Evolutionary conservation across 2,888 invertebrate species (phyloP).

Genomic region (Hecatera dysodea): DNA sequence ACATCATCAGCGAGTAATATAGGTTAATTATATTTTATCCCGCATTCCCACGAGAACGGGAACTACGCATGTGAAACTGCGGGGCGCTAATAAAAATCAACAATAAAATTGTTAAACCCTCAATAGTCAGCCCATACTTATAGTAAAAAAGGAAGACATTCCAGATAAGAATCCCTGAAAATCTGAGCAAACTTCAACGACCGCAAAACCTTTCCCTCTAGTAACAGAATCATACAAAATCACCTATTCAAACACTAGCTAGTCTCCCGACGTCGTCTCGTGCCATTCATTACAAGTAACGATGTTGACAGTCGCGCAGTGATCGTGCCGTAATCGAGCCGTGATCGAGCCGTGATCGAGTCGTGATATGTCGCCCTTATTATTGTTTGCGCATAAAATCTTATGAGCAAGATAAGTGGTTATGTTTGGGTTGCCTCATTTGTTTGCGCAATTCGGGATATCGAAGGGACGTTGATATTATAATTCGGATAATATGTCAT

Average conservation of each 20-base stretch:
- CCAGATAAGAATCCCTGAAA: not conserved
- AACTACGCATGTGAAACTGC: too few species aligned
- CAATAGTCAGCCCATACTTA: too few species aligned
- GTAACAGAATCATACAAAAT: conserved; percentile 20
- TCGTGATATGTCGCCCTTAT: conserved; percentile 39
- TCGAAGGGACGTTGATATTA: conserved; percentile 11
- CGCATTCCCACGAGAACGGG: too few species aligned
- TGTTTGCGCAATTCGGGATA: conserved; percentile 25
- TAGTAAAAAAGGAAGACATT: not conserved
- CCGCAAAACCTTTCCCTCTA: not conserved
- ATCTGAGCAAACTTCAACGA: conserved; percentile 15
- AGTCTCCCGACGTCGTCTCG: conserved; percentile 6
- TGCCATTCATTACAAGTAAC: conserved; percentile 51
- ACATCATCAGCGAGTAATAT: too few species aligned
- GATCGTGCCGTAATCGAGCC: conserved; percentile 53
- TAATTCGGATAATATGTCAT: not conserved
- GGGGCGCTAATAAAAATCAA: too few species aligned
- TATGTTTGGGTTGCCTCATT: conserved; percentile 43
- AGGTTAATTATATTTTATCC: too few species aligned
- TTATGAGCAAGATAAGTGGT: conserved; percentile 56
- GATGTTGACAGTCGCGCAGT: conserved; percentile 49
- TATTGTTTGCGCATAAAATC: conserved; percentile 59
- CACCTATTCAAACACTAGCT: conserved; percentile 39
- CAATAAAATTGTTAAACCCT: not conserved
- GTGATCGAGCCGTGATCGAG: conserved; percentile 47